Conservation (phyloP, 1,140 invertebrate genomes). For the Apis dorsata region DNA sequence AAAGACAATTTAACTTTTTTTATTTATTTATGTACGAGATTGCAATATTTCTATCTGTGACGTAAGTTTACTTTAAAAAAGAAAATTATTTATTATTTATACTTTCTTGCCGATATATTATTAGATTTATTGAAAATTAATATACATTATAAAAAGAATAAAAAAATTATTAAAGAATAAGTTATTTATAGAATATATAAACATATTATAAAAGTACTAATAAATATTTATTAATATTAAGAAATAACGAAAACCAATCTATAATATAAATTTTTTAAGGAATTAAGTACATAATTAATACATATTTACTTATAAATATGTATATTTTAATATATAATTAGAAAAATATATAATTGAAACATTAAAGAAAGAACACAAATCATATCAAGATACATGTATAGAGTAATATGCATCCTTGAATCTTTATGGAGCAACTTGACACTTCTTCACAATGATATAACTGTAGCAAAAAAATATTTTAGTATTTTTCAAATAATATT, state of each 20-base stretch:
- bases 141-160: neutral
- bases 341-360: neutral
- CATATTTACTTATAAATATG: neutral
- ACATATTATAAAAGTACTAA: neutral
- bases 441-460: neutral
- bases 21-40: neutral
- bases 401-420: neutral
- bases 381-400: no score
- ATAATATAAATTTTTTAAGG: neutral
- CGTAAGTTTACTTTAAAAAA: neutral
- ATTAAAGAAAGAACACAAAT: neutral
- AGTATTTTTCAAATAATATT: no score
- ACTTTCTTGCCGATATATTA: neutral
- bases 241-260: neutral
- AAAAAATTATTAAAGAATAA: neutral
- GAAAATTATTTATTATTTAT: neutral
- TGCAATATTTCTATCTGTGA: neutral
- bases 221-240: neutral
- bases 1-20: constrained; percentile 4
- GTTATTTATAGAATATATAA: neutral
- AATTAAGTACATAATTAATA: neutral
- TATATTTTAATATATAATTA: neutral
- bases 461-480: neutral
- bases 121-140: neutral
- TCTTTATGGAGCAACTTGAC: neutral